These are phyloP conservation scores for Netelia fuscicornis DNA, from an alignment of 2,888 invertebrate genomes.

Conservation along the genomic window DNA sequence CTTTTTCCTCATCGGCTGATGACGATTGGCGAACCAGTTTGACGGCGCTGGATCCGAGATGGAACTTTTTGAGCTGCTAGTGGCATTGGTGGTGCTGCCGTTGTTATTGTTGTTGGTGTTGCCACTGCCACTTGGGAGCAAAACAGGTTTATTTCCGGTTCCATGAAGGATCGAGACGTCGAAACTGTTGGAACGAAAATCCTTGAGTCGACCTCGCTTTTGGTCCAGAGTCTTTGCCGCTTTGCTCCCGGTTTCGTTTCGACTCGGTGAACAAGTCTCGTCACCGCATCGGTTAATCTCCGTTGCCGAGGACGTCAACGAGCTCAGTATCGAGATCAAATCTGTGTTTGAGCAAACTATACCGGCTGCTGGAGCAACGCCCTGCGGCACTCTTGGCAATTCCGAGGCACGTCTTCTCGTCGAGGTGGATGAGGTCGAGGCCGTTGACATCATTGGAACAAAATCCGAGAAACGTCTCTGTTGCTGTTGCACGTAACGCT, in stretches of 20 bases:
- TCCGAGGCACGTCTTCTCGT: slow-evolving; percentile 89
- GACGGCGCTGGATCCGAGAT: slow-evolving; percentile 85
- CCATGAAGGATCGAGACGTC: slow-evolving; percentile 91
- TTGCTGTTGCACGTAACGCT: slow-evolving; percentile 81
- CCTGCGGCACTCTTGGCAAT: slow-evolving; percentile 86
- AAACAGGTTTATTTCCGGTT: slow-evolving; percentile 77
- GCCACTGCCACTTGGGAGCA: slow-evolving; percentile 37
- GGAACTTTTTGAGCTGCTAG: slow-evolving; percentile 86
- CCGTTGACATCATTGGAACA: slow-evolving; percentile 79
- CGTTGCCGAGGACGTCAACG: slow-evolving; percentile 92
- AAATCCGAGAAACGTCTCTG: slow-evolving; percentile 91
- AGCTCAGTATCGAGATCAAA: slow-evolving; percentile 91
- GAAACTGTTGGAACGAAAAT: slow-evolving; percentile 93
- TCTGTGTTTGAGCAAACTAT: slow-evolving; percentile 94
- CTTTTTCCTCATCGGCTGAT: slow-evolving; percentile 90
- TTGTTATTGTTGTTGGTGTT: slow-evolving; percentile 5
- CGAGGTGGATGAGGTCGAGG: slow-evolving; percentile 56
- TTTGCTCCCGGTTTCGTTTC: slow-evolving; percentile 66
- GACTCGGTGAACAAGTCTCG: slow-evolving; percentile 67
- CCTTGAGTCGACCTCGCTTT: slow-evolving; percentile 87
- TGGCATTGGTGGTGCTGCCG: slow-evolving; percentile 22
- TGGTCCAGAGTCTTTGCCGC: slow-evolving; percentile 83
- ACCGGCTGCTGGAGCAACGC: slow-evolving; percentile 85
- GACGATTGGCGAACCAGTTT: slow-evolving; percentile 92
- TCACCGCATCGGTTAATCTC: slow-evolving; percentile 90